Percentiles rank a stretch among this genome's conserved stretches.
These are phyloP conservation scores for Drosophila vallismaia DNA, from an alignment of 2,888 invertebrate genomes.

Conservation along the genomic window DNA sequence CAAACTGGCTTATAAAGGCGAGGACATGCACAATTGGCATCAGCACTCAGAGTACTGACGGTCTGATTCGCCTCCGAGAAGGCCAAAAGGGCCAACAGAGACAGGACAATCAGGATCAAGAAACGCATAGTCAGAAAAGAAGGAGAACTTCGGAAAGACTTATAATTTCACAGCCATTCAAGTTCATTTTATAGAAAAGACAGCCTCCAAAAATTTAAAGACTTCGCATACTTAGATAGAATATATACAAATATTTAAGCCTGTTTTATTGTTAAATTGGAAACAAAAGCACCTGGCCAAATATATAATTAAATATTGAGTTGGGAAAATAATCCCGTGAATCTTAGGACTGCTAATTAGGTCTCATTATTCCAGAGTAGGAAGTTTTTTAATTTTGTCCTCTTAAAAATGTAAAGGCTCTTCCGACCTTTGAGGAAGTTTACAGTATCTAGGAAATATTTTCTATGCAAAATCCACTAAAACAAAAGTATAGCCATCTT, in stretches of 20 bases:
- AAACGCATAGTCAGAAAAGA: conserved; percentile 55
- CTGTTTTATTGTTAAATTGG: background rate
- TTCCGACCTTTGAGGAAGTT: background rate
- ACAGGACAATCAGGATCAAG: conserved; percentile 51
- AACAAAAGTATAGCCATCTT: conserved; percentile 3
- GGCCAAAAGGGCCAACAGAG: conserved; percentile 55
- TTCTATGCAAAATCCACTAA: conserved; percentile 16
- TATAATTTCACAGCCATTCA: conserved; percentile 15
- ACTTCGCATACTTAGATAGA: background rate
- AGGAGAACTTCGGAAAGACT: conserved; percentile 44
- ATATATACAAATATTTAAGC: conserved; percentile 8
- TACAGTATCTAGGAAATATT: background rate
- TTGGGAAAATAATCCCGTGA: background rate
- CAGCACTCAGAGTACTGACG: background rate
- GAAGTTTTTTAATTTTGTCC: too few species aligned
- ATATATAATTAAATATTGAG: background rate
- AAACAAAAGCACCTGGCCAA: background rate
- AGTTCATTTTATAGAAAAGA: conserved; percentile 38
- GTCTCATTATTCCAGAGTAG: too few species aligned
- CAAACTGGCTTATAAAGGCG: conserved; percentile 37
- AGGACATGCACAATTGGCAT: conserved; percentile 35
- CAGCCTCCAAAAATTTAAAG: background rate
- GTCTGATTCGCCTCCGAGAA: conserved; percentile 25
- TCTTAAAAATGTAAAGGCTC: too few species aligned
- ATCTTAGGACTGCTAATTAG: too few species aligned